Evolutionary conservation across 2,888 invertebrate genomes (phyloP), one percentile per base, ranked within the genome.

Genomic region (Salticus scenicus): DNA sequence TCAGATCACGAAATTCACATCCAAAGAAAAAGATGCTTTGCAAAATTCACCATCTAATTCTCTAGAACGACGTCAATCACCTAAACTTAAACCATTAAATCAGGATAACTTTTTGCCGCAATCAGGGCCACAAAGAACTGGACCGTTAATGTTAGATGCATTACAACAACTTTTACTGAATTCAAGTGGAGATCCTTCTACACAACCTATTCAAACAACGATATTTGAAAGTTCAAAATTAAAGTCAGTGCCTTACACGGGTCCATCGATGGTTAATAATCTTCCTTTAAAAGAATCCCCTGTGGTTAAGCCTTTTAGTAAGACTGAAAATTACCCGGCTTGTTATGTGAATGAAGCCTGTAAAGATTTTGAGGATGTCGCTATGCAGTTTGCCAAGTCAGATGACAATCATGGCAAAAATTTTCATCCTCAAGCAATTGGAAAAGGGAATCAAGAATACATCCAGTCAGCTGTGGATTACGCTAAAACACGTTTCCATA

Each of bases 381-480:
- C 69, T 24, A 20, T 47, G 20, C 33, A 69, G 42, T 24, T 41
- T 31, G 42, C 82, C 27, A 31, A 66, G 30, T 31, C 47, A 5
- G 51, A 24, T 24, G 28, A 69, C 51, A 67, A 67, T 77, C 67
- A 67, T 37, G 37, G 1, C 12, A 30, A 70, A 20, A 37, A 31
- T 24, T 77, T 72, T 24, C 70, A 30, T 67, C 67, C 66, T 2
- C 57, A 77, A 57, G n/a, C 67, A 20, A 41, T 42, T n/a, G 51
- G 63, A 42, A 87, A 82, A 47, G 27, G 72, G 24, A 47, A 75
- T 24, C 79, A 78, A 67, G 86, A 88, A 31, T 72, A 66, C 33
- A 71, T 89, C 17, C 90, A 94, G 89, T 94, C 94, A 0, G 91
- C 93, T 4, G 93, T 94, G 10, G 94, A 94, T 89, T 94, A 94